phyloP scores from a whole-genome alignment of 2,888 invertebrate genomes.

The Balanococcus diminutus region DNA sequence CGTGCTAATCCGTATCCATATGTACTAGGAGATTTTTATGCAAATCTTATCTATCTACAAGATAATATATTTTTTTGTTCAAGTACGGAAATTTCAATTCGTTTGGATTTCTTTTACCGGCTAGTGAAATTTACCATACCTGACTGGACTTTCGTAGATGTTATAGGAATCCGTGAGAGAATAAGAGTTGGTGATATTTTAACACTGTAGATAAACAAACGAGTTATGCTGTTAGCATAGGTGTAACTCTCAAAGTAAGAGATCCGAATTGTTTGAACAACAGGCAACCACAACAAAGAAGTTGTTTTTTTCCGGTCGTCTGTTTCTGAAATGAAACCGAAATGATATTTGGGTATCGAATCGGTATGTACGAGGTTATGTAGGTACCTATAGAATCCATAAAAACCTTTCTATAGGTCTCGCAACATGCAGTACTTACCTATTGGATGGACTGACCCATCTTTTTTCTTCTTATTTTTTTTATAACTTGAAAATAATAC shows the following conservation, averaged over 20 bases:
- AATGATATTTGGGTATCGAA: neutral
- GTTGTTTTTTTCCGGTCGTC: slow-evolving; percentile 9
- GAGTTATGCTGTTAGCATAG: neutral
- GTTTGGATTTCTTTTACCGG: neutral
- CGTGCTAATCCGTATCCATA: neutral
- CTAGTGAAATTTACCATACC: neutral
- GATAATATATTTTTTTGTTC: neutral
- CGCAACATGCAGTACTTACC: neutral
- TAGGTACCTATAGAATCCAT: neutral
- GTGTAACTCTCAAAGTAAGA: neutral
- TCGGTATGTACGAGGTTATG: neutral
- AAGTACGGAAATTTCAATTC: neutral
- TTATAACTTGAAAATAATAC: neutral
- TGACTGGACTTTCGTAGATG: neutral
- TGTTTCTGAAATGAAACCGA: neutral
- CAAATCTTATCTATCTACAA: neutral
- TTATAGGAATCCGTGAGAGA: neutral
- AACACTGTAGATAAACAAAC: neutral
- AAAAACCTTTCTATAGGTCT: neutral
- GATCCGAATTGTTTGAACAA: neutral
- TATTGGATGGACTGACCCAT: neutral
- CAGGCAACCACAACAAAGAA: neutral
- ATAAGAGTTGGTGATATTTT: neutral
- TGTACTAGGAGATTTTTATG: neutral
- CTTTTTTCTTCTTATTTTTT: neutral